A percentile compares a stretch with the other conserved stretches of the same genome.
phyloP scores from a whole-genome alignment of 2,888 invertebrate genomes.

The Acleris sparsana region DNA sequence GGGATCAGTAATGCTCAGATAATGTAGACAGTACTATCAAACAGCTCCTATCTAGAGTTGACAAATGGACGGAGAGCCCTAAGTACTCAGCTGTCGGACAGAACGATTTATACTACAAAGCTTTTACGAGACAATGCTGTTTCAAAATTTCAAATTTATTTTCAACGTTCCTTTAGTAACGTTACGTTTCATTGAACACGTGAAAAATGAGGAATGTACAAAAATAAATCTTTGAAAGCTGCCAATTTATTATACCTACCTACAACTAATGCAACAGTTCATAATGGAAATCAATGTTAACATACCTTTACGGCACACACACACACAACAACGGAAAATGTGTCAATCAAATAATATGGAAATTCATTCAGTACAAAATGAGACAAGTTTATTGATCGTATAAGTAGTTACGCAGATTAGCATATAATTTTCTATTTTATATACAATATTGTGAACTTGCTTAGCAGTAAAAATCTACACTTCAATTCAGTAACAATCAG shows the following conservation, averaged over 20 bases:
- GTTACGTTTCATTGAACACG: neutral
- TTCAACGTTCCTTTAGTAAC: neutral
- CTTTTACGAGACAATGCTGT: conserved; percentile 4
- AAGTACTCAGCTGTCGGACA: neutral
- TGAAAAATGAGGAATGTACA: conserved; percentile 2
- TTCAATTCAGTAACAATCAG: too few relatives aligned
- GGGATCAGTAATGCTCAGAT: conserved; percentile 3
- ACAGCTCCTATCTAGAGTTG: conserved; percentile 14
- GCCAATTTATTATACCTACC: neutral
- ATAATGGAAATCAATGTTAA: neutral
- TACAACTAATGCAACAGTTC: neutral
- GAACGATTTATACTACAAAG: conserved; percentile 10
- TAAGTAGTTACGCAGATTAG: too few relatives aligned
- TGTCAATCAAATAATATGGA: too few relatives aligned
- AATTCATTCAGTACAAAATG: too few relatives aligned
- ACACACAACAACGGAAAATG: too few relatives aligned
- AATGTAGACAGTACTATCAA: neutral
- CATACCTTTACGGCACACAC: neutral
- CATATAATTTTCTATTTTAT: too few relatives aligned
- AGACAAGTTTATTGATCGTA: too few relatives aligned
- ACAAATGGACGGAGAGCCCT: conserved; percentile 17
- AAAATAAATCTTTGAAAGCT: neutral
- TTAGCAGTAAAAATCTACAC: too few relatives aligned
- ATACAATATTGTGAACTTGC: too few relatives aligned
- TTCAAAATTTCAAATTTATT: conserved; percentile 4